phyloP scores from a whole-genome alignment of 2,888 invertebrate genomes.

The Pammene fasciana region DNA sequence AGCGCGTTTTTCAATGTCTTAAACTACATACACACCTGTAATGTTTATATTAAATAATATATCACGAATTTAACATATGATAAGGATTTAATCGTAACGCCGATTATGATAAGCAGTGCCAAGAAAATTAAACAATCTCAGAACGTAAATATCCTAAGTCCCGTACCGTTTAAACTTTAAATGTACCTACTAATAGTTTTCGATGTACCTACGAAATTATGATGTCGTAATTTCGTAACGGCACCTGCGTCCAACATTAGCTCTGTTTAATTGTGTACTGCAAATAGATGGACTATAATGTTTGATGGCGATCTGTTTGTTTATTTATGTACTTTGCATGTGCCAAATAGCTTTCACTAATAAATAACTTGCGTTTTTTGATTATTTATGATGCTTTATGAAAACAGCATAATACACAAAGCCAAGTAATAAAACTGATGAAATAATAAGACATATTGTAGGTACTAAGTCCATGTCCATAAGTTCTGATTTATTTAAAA shows the following conservation, averaged over 20 bases:
- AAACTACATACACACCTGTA: constrained; percentile 13
- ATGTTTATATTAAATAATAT: constrained; percentile 27
- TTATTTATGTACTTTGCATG: constrained; percentile 67
- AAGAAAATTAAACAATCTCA: constrained; percentile 18
- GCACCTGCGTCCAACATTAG: constrained; percentile 36
- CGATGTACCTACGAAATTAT: not conserved
- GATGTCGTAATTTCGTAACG: constrained; percentile 21
- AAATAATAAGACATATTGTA: not conserved
- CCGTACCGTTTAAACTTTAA: not conserved
- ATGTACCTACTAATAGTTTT: not conserved
- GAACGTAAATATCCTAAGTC: constrained; percentile 1
- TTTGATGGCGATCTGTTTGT: constrained; percentile 51
- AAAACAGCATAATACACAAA: not conserved
- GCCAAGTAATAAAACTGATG: not conserved
- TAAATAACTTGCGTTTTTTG: constrained; percentile 49
- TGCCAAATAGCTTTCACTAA: constrained; percentile 77
- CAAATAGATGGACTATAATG: constrained; percentile 56
- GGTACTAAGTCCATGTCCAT: not conserved
- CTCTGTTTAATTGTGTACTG: constrained; percentile 42
- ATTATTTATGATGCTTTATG: constrained; percentile 10
- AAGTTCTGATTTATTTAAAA: not conserved
- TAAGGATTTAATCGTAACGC: constrained; percentile 25
- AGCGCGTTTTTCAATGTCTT: constrained; percentile 12
- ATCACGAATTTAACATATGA: constrained; percentile 21
- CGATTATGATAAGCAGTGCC: constrained; percentile 33